Evolutionary conservation across 2,113 vertebrate genomes (phyloP), one percentile per base, ranked within the genome.

Genomic region (Genyomyrus donnyi): DNA sequence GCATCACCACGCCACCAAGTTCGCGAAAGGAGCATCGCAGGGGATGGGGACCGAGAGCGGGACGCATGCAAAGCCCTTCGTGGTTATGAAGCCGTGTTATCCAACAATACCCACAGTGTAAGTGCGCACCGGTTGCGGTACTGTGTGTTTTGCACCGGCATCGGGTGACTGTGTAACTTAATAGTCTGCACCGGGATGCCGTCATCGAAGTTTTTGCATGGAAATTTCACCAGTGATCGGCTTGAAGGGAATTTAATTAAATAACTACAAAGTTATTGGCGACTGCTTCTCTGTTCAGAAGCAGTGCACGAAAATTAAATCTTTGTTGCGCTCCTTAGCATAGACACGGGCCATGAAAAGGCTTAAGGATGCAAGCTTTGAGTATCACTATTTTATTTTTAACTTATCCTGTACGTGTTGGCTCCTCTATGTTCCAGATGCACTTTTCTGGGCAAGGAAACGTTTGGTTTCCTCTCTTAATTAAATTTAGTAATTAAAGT

Each of bases 21-120:
- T 31, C 88, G n/a, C 21, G 92, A 91, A 6, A 94, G 95, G 24
- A 95, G 94, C 92, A 1, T 90, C 62, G 10, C 62, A 27, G 62
- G 62, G 62, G 62, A 27, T 31, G 62, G 27, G 2, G 94, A 91
- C 42, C 86, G 19, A 9, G 92, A 91, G 74, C 92, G 90, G 19
- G 94, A 94, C 87, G 94, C 92, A 89, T 98, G 97, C 91, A 87
- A 92, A 58, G 92, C 92, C 45, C 92, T 94, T 3, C 91, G 91
- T 49, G 96, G 94, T 90, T 95, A 93, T 85, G 93, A 93, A 0
- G 90, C 90, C 91, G 95, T 93, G 93, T 97, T 98, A 88, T 88
- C 70, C 9, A 96, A 93, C 93, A 97, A 97, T 95, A 98, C 97
- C 70, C 96, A 98, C 95, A 91, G 87, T 93, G 97, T 98, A 95